Percentiles rank a stretch among this genome's conserved stretches.
phyloP scores from a whole-genome alignment of 2,113 vertebrate species.

The rabbit (Oryctolagus cuniculus) region mOryCun1.1 NC_091452.1:7763501-7764000 shows the following conservation, averaged over 20 bases:
- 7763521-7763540: background rate
- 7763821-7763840: background rate
- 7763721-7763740: background rate
- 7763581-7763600: background rate
- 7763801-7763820: constrained; percentile 1
- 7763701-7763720: too few species aligned
- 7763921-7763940: background rate
- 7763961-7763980: too few species aligned
- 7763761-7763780: background rate
- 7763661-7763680: too few species aligned
- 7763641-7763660: too few species aligned
- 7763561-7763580: background rate
- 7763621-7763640: too few species aligned
- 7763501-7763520: too few species aligned
- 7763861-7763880: background rate
- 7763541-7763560: background rate
- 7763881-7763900: too few species aligned
- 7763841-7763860: background rate
- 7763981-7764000: too few species aligned
- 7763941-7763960: background rate
- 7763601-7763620: background rate
- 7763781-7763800: background rate
- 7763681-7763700: background rate
- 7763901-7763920: background rate
- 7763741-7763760: background rate